These are phyloP conservation scores for Acrocyrtus sp. DNA, from an alignment of 2,888 invertebrate species.

Conservation along the genomic window DNA sequence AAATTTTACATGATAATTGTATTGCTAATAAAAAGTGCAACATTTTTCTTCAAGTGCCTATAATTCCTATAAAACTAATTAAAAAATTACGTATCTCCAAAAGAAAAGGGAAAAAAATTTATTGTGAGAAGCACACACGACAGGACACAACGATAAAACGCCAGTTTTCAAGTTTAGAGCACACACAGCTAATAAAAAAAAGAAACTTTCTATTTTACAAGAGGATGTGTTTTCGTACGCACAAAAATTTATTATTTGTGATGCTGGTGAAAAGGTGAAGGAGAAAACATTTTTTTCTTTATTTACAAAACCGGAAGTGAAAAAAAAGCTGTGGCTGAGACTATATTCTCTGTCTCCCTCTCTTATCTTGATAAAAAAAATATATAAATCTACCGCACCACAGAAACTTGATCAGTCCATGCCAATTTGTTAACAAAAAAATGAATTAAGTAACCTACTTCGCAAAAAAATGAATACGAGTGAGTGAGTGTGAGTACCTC, in stretches of 20 bases:
- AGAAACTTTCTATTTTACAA: too few species aligned
- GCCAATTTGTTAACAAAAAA: too few species aligned
- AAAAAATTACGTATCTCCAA: conserved; percentile 7
- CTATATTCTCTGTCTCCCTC: too few species aligned
- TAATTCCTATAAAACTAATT: conserved; percentile 19
- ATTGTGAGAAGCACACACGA: conserved; percentile 6
- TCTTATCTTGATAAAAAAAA: too few species aligned
- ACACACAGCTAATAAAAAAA: too few species aligned
- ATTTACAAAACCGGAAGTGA: not conserved
- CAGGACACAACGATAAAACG: too few species aligned
- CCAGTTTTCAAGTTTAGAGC: too few species aligned
- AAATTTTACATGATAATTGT: conserved; percentile 7
- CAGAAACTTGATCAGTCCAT: conserved; percentile 19
- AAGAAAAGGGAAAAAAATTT: not conserved
- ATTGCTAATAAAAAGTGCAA: conserved; percentile 24
- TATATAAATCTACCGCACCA: not conserved
- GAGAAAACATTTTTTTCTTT: too few species aligned
- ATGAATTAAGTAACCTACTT: not conserved
- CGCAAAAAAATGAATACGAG: too few species aligned
- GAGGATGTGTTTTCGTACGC: not conserved
- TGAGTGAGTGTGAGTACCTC: too few species aligned
- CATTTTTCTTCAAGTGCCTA: conserved; percentile 52
- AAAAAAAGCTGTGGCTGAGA: not conserved
- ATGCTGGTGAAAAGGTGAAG: not conserved
- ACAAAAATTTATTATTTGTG: not conserved